Evolutionary conservation across 1,140 invertebrate species (phyloP), one percentile per base, ranked within the genome.

Genomic region (Akabosia matsudoensis): DNA sequence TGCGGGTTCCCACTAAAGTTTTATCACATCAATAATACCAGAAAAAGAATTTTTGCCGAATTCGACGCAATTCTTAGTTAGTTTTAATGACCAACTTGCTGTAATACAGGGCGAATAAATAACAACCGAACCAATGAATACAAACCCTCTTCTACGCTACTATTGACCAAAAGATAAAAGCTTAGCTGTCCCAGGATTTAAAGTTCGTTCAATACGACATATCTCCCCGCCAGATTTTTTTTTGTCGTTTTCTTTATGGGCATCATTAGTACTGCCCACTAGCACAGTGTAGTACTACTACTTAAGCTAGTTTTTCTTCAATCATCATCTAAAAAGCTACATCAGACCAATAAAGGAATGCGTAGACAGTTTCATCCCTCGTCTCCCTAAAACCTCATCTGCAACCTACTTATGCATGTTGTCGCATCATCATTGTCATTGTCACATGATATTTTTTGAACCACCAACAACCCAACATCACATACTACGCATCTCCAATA

Each of bases 181-280:
- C 24, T 16, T 16, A 61, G 54, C 54, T 61, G 14, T 24, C 4
- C 24, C 26, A 67, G 61, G 61, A 67, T 67, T 67, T 61, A 24
- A n/a, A 22, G 7, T n/a, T n/a, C 24, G 14, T 61, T 22, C 24
- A 14, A 16, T 51, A 51, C 24, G 24, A 10, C 14, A 61, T 61
- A 16, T 4, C 54, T n/a, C 24, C 37, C 18, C 37, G 37, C 24
- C 14, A 22, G 54, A 16, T n/a, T 61, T 61, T 61, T 61, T 24
- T n/a, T 14, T 61, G 54, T 61, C 54, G 14, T 22, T 61, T 61
- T 67, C 61, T 67, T 67, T 67, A 67, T 67, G 61, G 61, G 13
- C 61, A 67, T 67, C 61, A 67, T 67, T 67, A 67, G 61, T 67
- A 30, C 26, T 67, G 61, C 61, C 61, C 61, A 67, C 61, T 67